Percentiles rank a stretch among this genome's conserved stretches.
Evolutionary conservation across 92 coral and sea anemone species (phyloP).

Genomic region (Phenganax stokvisi): DNA sequence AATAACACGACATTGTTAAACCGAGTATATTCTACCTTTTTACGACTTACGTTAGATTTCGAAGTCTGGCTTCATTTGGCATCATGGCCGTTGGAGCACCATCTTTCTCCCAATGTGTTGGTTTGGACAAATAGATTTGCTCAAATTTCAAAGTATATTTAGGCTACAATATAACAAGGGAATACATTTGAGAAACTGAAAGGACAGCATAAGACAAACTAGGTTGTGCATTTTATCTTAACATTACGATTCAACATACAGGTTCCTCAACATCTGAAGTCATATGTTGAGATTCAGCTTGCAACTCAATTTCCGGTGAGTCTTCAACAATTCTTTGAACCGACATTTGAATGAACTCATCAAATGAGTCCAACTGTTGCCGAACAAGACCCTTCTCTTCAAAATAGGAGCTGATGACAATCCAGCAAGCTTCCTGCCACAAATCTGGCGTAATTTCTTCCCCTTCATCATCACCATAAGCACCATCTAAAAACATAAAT

Average conservation of each 20-base stretch:
- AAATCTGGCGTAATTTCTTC: slow-evolving; percentile 94
- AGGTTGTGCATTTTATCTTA: background rate
- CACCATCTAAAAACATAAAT: slow-evolving; percentile 48
- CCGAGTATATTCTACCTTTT: background rate
- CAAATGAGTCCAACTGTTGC: slow-evolving; percentile 95
- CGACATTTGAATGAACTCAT: slow-evolving; percentile 98
- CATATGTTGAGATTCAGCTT: slow-evolving; percentile 99
- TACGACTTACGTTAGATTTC: slow-evolving; percentile 86
- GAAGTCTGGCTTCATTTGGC: slow-evolving; percentile 97
- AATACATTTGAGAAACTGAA: background rate
- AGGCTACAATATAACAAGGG: slow-evolving; percentile 54
- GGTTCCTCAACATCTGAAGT: slow-evolving; percentile 92
- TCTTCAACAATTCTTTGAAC: slow-evolving; percentile 97
- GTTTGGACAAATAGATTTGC: slow-evolving; percentile 93
- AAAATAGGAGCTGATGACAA: slow-evolving; percentile 97
- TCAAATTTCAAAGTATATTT: slow-evolving; percentile 88
- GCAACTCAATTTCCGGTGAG: slow-evolving; percentile 93
- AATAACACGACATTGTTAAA: background rate
- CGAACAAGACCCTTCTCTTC: slow-evolving; percentile 99
- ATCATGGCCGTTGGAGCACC: slow-evolving; percentile 99
- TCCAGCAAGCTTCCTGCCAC: slow-evolving; percentile 99
- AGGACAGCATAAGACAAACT: too few relatives aligned
- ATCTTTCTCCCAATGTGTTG: slow-evolving; percentile 99
- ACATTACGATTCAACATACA: slow-evolving; percentile 43
- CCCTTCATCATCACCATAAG: slow-evolving; percentile 91